Evolutionary conservation across 2,113 vertebrate species (phyloP).

Genomic region (Manacus vitellinus): DNA sequence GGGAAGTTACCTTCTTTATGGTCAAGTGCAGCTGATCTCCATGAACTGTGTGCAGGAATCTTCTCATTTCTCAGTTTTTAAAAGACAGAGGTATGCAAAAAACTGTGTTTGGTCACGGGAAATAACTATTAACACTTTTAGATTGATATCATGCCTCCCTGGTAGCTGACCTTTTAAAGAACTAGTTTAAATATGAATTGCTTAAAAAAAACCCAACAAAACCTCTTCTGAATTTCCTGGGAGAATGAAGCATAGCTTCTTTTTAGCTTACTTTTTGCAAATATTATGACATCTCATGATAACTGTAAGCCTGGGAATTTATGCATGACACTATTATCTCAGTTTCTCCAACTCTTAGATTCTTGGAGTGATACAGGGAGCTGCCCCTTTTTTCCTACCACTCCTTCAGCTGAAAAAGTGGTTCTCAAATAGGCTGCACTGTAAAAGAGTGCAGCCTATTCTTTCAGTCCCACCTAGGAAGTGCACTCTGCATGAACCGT

Average conservation of each 20-base stretch:
- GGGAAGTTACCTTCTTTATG: background rate
- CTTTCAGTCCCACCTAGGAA: background rate
- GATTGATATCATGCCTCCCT: background rate
- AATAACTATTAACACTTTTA: background rate
- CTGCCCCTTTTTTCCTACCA: background rate
- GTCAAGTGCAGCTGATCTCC: background rate
- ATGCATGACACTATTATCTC: background rate
- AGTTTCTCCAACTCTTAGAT: background rate
- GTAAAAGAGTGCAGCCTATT: background rate
- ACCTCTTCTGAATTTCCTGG: background rate
- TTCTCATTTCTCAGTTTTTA: background rate
- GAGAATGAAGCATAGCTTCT: rapidly evolving
- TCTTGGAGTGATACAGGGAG: background rate
- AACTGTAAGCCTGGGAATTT: background rate
- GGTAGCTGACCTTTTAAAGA: background rate
- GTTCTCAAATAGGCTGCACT: background rate
- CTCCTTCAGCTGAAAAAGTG: background rate
- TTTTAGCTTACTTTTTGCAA: background rate
- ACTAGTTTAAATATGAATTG: background rate
- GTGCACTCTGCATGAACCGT: background rate
- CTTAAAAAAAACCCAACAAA: background rate
- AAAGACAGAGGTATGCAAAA: background rate
- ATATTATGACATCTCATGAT: background rate
- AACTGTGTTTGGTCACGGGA: background rate
- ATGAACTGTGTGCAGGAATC: background rate